Evolutionary conservation across 2,888 invertebrate genomes (phyloP), one percentile per base, ranked within the genome.

Genomic region (Lycia hirtaria): DNA sequence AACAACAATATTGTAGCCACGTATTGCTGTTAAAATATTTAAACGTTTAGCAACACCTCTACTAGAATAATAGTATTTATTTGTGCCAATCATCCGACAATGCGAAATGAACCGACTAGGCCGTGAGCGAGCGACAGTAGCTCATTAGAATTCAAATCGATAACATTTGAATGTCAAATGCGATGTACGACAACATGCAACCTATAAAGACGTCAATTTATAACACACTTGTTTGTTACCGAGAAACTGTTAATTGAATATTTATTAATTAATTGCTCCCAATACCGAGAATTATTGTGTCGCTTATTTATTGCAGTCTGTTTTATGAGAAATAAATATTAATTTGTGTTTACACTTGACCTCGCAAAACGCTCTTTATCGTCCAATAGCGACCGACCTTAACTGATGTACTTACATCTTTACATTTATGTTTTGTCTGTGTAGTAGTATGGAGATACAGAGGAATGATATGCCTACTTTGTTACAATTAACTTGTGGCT

Each of bases 41-140:
- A n/a, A n/a, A n/a, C n/a, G 45, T 33, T 71, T 65, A 60, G 72
- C 60, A 60, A 68, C 75, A 73, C 84, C 78, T 82, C 84, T 87
- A 32, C 14, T 30, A 12, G 3, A 9, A 14, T 59, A 53, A 65
- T 63, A 60, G 59, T 55, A 50, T 32, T 45, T 56, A 51, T 59
- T 55, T 65, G 57, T 61, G 56, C 47, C 56, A 51, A 57, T 57
- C 51, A 54, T 52, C 44, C 41, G 50, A 60, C 62, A 58, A 60
- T 58, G 43, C 56, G 40, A 50, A 56, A 60, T 63, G 19, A 50
- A 56, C 56, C 51, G 47, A 65, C 62, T 65, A 57, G 58, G 62
- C 56, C 45, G 58, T 41, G 60, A 61, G 62, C 57, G 60, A 61
- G 68, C 55, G 56, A 64, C 59, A 54, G 64, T 55, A 33, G 57